These are phyloP conservation scores for Meliscaeva auricollis DNA, from an alignment of 2,888 invertebrate species.

Conservation along the genomic window DNA sequence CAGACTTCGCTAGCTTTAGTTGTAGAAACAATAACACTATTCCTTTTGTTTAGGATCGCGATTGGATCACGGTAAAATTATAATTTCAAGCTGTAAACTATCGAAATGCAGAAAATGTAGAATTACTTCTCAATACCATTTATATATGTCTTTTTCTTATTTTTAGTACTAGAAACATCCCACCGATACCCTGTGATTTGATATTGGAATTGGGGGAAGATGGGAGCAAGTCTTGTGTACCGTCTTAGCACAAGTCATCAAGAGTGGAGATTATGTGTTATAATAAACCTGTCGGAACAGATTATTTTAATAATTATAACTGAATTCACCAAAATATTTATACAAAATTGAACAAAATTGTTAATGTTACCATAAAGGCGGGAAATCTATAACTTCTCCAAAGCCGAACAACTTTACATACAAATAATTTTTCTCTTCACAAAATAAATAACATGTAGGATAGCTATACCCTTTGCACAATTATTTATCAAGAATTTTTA, in stretches of 20 bases:
- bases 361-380: conserved; percentile 70
- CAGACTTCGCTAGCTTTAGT: too few relatives aligned
- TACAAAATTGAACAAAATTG: background rate
- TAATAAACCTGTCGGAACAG: too few relatives aligned
- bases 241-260: too few relatives aligned
- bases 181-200: background rate
- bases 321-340: background rate
- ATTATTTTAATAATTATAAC: background rate
- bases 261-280: too few relatives aligned
- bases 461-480: conserved; percentile 5
- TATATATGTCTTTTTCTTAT: too few relatives aligned
- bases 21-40: too few relatives aligned
- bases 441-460: conserved; percentile 29
- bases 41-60: too few relatives aligned
- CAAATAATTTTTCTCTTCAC: conserved; percentile 25
- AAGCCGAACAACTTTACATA: conserved; percentile 36
- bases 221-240: background rate
- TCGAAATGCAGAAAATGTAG: too few relatives aligned
- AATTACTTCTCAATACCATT: too few relatives aligned
- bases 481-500: conserved; percentile 5
- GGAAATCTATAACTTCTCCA: conserved; percentile 51
- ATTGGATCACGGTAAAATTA: background rate
- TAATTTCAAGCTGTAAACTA: background rate
- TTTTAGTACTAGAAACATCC: too few relatives aligned
- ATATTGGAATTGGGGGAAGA: background rate